Percentiles rank a stretch among this genome's conserved stretches.
phyloP scores from a whole-genome alignment of 2,888 invertebrate genomes.

The Pollenia griseotomentosa region DNA sequence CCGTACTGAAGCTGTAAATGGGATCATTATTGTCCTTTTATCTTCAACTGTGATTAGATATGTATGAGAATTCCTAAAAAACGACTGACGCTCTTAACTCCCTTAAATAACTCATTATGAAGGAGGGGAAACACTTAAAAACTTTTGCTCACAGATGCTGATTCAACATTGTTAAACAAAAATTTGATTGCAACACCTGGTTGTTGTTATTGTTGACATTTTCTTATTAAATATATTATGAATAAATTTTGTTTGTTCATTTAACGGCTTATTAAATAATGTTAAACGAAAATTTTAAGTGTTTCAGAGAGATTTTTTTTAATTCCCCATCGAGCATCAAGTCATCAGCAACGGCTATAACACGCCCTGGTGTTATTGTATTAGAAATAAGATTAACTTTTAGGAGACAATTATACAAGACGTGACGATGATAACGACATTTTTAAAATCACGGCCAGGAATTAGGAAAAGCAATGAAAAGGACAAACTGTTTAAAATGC shows the following conservation, averaged over 20 bases:
- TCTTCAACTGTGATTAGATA: too few relatives aligned
- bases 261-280: conserved; percentile 30
- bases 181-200: neutral
- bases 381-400: too few relatives aligned
- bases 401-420: too few relatives aligned
- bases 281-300: conserved; percentile 14
- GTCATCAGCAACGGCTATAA: too few relatives aligned
- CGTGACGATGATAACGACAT: too few relatives aligned
- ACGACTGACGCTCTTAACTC: too few relatives aligned
- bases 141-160: neutral
- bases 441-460: too few relatives aligned
- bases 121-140: neutral
- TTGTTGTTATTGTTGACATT: neutral
- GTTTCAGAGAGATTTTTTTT: neutral
- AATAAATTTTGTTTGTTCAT: conserved; percentile 1
- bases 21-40: too few relatives aligned
- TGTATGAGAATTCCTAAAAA: too few relatives aligned
- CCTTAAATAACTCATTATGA: neutral
- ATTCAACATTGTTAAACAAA: conserved; percentile 1
- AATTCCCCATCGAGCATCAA: neutral
- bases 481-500: conserved; percentile 54
- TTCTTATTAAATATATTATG: conserved; percentile 9
- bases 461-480: too few relatives aligned
- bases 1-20: too few relatives aligned
- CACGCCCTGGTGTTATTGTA: too few relatives aligned